Evolutionary conservation across 2,797 vertebrate genomes (phyloP), one percentile per base, ranked within the genome.

Genomic region (Capromys pilorides): DNA sequence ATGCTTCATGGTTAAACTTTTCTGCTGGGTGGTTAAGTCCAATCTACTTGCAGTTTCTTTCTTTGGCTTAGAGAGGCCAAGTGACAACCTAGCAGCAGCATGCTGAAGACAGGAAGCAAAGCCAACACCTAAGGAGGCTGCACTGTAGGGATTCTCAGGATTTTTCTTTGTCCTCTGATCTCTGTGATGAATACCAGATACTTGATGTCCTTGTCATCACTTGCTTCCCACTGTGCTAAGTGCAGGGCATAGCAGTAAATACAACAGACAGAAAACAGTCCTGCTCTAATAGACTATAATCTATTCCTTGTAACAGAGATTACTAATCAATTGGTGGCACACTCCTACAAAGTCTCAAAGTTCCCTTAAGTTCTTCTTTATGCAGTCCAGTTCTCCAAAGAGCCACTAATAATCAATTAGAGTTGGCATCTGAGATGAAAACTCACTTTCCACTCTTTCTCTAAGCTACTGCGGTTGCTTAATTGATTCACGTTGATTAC

Each of bases 331-430:
- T 79, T 61, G 83, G 69, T 9, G 24, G 28, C 62, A 73, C 12
- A 19, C 62, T 62, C 54, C 78, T 49, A 79, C 31, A 24, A 62
- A 64, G 51, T 75, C 61, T 54, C 71, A 51, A 26, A 73, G 57
- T 33, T 62, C 62, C 78, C 69, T 86, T 57, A 61, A 67, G 62
- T 86, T 57, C 41, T 91, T 84, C 61, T 39, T 67, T 7, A 3
- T 18, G 36, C 41, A 86, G 75, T 39, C 22, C 79, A 75, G 64
- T 75, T 88, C 92, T 91, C 82, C 94, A 69, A 93, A 94, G 73
- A 93, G 62, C 88, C 86, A 88, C 85, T 77, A 45, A 49, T 90
- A 95, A 84, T 87, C 84, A 91, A 78, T 85, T 28, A 85, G n/a
- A 87, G 66, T 26, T 79, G 66, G 69, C 69, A 92, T 28, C 54